A percentile compares a stretch with the other conserved stretches of the same genome.
phyloP scores from a whole-genome alignment of 2,797 vertebrate species.

The Epinephelus malabaricus region DNA sequence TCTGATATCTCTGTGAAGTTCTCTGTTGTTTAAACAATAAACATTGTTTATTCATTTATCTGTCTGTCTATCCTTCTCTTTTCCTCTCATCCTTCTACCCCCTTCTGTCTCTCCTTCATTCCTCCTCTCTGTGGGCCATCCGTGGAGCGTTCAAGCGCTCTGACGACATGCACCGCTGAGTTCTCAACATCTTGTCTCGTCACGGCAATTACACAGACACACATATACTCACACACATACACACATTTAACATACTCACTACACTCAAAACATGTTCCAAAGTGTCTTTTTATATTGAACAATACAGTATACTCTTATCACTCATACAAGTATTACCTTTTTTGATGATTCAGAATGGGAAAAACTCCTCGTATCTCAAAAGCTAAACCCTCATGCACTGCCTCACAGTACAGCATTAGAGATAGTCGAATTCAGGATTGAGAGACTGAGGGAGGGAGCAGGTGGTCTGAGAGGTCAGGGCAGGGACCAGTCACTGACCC shows the following conservation, averaged over 20 bases:
- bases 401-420: background rate
- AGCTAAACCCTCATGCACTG: background rate
- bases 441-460: conserved; percentile 58
- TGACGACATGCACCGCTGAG: conserved; percentile 82
- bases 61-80: conserved; percentile 51
- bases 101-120: conserved; percentile 82
- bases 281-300: conserved; percentile 48
- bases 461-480: conserved; percentile 73
- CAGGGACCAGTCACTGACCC: conserved; percentile 71
- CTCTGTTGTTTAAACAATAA: conserved; percentile 51
- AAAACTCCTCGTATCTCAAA: conserved; percentile 28
- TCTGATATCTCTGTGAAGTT: conserved; percentile 39
- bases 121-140: conserved; percentile 85
- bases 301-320: conserved; percentile 13
- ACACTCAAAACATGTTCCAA: conserved; percentile 45
- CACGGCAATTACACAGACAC: conserved; percentile 89
- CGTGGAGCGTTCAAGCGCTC: conserved; percentile 85
- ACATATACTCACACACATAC: conserved; percentile 46
- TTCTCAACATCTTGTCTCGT: conserved; percentile 90
- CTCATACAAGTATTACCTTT: conserved; percentile 7
- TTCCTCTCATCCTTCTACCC: conserved; percentile 65
- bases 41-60: conserved; percentile 70
- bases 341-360: conserved; percentile 13
- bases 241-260: conserved; percentile 66
- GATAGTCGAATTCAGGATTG: conserved; percentile 32